These are phyloP conservation scores for Peromyscus attwateri DNA, from an alignment of 2,797 vertebrate species.

Conservation along the genomic window DNA sequence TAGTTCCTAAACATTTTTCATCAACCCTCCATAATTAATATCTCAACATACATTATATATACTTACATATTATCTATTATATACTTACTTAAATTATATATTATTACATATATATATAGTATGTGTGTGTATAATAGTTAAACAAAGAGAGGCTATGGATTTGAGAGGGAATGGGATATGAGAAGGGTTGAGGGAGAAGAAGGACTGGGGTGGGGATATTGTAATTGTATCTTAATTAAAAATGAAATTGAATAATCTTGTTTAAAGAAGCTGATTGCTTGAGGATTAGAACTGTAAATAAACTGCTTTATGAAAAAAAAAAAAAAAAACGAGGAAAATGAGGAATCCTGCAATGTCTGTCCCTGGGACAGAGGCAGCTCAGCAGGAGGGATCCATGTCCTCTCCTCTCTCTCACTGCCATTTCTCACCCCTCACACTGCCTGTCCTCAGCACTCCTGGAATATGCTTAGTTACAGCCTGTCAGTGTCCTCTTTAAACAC, in stretches of 20 bases:
- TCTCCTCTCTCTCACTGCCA: background rate
- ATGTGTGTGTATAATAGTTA: background rate
- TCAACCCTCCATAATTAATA: slow-evolving; percentile 27
- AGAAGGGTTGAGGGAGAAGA: background rate
- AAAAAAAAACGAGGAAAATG: background rate
- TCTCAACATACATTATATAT: background rate
- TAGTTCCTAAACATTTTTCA: slow-evolving; percentile 10
- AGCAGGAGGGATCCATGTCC: too few species aligned
- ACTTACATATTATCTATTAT: background rate
- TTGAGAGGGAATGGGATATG: background rate
- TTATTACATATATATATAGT: background rate
- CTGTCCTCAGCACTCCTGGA: background rate
- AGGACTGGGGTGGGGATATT: background rate
- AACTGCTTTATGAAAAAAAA: background rate
- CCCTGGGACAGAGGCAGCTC: background rate
- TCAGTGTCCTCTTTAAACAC: background rate
- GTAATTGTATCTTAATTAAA: background rate
- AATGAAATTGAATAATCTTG: background rate
- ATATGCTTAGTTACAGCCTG: background rate
- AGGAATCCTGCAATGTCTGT: background rate
- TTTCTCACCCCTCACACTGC: background rate
- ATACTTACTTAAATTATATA: background rate
- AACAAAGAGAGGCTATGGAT: background rate
- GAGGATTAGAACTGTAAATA: background rate
- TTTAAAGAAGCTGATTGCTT: background rate